Base-by-base conservation (phyloP, 2,888 invertebrate species). In the Gerris lacustris region DNA sequence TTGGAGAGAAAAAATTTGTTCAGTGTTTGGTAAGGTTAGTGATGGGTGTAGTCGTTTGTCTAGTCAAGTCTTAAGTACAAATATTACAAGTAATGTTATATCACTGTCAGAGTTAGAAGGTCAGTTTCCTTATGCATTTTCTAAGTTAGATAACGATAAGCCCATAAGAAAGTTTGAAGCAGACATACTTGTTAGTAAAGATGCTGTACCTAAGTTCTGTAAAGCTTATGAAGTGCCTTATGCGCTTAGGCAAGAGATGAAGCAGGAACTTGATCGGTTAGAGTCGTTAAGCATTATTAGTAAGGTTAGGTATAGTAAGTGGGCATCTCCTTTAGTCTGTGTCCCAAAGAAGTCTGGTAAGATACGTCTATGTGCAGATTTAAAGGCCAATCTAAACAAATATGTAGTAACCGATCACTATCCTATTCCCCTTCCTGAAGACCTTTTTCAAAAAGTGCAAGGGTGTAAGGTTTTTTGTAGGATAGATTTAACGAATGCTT, bases 311-410 rank as follows among this genome's bases (percentile, higher is more conserved):
- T 55, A 55, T 55, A 55, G 55, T 15, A 55, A 55, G 55, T 55
- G 55, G 55, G 55, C 55, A 9, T 55, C 55, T 11, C 55, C 55
- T 11, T 55, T 55, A 6, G 77, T 79, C 0, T 70, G 77, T 63
- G 78, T 79, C 5, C 77, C 76, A 43, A 78, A 78, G 68, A 74
- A 72, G 67, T 74, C 75, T 69, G 71, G 72, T 17, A 69, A 73
- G 5, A 73, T 78, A 9, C 63, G 79, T 68, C 74, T 79, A 17
- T 79, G 78, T 73, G 76, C 77, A 0, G 77, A 80, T 75, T 78
- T 76, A 63, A 78, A 78, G 70, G 73, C 71, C 63, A 77, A 78
- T 0, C 9, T 76, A 31, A 78, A 79, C 69, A 68, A 47, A 11
- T 70, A 69, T 7, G 62, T 77, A 44, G 73, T 77, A 64, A 73